Evolutionary conservation across 2,113 vertebrate genomes (phyloP), one percentile per base, ranked within the genome.

Genomic region (Notarius lentiginosus): DNA sequence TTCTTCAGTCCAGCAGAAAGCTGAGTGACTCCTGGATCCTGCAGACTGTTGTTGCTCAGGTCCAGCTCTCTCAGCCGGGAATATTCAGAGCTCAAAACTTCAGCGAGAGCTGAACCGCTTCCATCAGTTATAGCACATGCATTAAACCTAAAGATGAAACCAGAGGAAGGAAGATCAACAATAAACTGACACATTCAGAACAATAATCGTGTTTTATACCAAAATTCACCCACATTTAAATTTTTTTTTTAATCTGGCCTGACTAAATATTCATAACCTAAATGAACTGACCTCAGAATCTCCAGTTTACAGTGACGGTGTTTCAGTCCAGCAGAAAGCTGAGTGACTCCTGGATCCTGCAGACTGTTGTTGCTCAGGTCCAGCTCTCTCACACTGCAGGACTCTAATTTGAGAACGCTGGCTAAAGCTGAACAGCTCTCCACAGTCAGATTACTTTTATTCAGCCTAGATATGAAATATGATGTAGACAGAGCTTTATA

Each of bases 311-410:
- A 79, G 22, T 22, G 34, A 11, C 1, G 41, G 22, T 9, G 8
- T 11, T 73, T 73, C 34, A 73, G 70, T 73, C 34, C 70, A 49
- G 18, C 70, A 73, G 70, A 73, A 73, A 73, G 70, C 70, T 8
- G 41, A 73, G 70, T 22, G 70, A 73, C 70, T 49, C 70, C 70
- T 73, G 70, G 22, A 73, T 73, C 70, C 70, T 47, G 8, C 41
- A 73, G 70, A 47, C 34, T 77, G 79, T 51, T 79, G 76, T 10
- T 10, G 7, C 70, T 83, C 61, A 86, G 76, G 20, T 70, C 66
- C 66, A 87, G 51, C 11, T 87, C 70, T 53, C 22, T 56, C 49
- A 87, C 70, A n/a, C 8, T 65, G 41, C 20, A 79, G 60, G 61
- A 83, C 17, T 83, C 1, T n/a, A 51, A 68, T 24, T 0, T 83